phyloP scores from a whole-genome alignment of 2,113 vertebrate species.

The Sylvietta virens region DNA sequence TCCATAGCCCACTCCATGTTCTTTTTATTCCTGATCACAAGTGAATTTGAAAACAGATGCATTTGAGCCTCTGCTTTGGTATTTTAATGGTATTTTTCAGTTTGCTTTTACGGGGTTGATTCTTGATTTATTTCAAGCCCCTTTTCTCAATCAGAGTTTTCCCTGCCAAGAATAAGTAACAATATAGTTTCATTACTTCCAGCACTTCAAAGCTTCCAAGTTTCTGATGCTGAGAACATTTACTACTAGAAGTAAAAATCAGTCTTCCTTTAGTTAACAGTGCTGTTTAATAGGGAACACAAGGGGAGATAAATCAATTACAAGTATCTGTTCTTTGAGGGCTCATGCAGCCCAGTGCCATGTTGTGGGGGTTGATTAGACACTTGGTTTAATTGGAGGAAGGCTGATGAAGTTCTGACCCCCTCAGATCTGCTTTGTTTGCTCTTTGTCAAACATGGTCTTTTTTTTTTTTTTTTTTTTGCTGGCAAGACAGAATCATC shows the following conservation, averaged over 20 bases:
- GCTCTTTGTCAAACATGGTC: neutral
- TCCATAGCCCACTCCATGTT: neutral
- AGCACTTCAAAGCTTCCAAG: neutral
- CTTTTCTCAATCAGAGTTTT: neutral
- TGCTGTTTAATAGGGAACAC: neutral
- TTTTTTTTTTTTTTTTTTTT: neutral
- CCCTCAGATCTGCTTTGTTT: neutral
- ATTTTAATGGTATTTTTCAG: neutral
- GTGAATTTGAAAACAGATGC: neutral
- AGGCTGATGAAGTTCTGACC: neutral
- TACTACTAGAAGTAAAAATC: conserved; percentile 10
- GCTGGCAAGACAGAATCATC: neutral
- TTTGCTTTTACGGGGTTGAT: neutral
- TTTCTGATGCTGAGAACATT: conserved; percentile 16
- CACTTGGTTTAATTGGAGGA: neutral
- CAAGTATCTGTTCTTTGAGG: neutral
- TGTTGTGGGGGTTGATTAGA: neutral
- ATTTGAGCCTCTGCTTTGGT: neutral
- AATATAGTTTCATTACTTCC: conserved; percentile 27
- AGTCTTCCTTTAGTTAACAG: conserved; percentile 12
- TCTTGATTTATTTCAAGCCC: neutral
- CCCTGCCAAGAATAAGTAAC: conserved; percentile 6
- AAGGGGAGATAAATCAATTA: conserved; percentile 1
- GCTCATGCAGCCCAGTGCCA: neutral
- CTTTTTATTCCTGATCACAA: neutral